Base-by-base conservation (phyloP, 2,888 invertebrate genomes). In the Tridacna crocea region DNA sequence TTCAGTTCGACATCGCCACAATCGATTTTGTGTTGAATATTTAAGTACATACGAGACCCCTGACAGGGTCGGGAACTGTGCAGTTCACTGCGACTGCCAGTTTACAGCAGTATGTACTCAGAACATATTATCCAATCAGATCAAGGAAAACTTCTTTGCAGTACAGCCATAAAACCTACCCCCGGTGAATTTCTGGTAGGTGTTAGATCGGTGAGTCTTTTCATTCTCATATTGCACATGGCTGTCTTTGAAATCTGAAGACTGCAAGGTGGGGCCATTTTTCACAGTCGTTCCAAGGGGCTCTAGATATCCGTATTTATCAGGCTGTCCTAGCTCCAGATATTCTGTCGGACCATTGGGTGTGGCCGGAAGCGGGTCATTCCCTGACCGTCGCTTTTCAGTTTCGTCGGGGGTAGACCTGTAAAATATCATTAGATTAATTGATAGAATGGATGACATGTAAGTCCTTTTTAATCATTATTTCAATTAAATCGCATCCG, bases 261-360 rank as follows among this genome's bases (percentile, higher is more conserved):
- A 73, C 27, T n/a, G 66, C n/a, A 17, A 46, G 26, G 19, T 8
- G 17, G 15, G 24, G 22, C 13, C 55, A 60, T 63, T 47, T 61
- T 27, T n/a, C 15, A 26, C 51, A 11, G 27, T 47, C 22, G 26
- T 72, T 26, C 47, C 66, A 0, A 63, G 61, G 15, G 51, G 58
- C 72, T 66, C 60, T 48, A 70, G 51, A 26, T 78, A 72, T 22
- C 65, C 82, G 24, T 77, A 74, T 22, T 75, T 72, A 17, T 75
- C 72, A 17, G 68, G 77, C 0, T 46, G 55, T 24, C 70, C 72
- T 1, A 82, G 68, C 47, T 82, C 82, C n/a, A 82, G 78, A 76
- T 82, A 82, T 73, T 76, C 80, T 24, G 46, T 55, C 13, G 77
- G 55, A 13, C 66, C 75, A 36, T 22, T 66, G 19, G 77, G 79